These are phyloP conservation scores for Cyclina sinensis DNA, from an alignment of 1,140 invertebrate genomes.

Conservation along the genomic window DNA sequence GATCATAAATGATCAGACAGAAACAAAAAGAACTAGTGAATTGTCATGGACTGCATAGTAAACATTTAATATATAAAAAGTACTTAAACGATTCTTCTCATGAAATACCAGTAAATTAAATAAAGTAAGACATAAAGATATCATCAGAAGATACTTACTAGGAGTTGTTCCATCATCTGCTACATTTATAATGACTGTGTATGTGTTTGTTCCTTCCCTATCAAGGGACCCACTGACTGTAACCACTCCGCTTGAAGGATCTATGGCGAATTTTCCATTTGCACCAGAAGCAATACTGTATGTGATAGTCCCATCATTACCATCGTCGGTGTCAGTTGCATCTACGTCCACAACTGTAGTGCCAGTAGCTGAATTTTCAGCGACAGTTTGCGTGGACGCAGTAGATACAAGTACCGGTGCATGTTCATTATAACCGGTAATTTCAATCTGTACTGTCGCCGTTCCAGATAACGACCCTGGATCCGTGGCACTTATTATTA, in stretches of 20 bases:
- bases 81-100: no score
- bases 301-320: slow-evolving; percentile 70
- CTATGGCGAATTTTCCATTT: slow-evolving; percentile 71
- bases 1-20: no score
- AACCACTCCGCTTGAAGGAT: slow-evolving; percentile 71
- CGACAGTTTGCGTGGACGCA: slow-evolving; percentile 41
- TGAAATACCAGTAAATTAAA: no score
- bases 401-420: slow-evolving; percentile 91
- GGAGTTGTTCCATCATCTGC: slow-evolving; percentile 65
- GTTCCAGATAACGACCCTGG: slow-evolving; percentile 32
- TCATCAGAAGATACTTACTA: slow-evolving; percentile 30
- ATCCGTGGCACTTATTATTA: slow-evolving; percentile 66
- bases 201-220: slow-evolving; percentile 70
- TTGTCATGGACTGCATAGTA: no score
- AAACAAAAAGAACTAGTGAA: no score
- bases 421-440: slow-evolving; percentile 96
- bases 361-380: slow-evolving; percentile 66
- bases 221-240: slow-evolving; percentile 73
- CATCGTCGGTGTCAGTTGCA: slow-evolving; percentile 74
- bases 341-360: slow-evolving; percentile 59
- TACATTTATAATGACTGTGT: slow-evolving; percentile 71
- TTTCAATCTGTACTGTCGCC: slow-evolving; percentile 66
- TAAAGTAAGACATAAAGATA: no score
- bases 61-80: no score
- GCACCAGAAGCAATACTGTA: slow-evolving; percentile 72